A percentile compares a stretch with the other conserved stretches of the same genome.
These are phyloP conservation scores for Cactoblastis cactorum DNA, from an alignment of 2,888 invertebrate species.

Conservation along the genomic window DNA sequence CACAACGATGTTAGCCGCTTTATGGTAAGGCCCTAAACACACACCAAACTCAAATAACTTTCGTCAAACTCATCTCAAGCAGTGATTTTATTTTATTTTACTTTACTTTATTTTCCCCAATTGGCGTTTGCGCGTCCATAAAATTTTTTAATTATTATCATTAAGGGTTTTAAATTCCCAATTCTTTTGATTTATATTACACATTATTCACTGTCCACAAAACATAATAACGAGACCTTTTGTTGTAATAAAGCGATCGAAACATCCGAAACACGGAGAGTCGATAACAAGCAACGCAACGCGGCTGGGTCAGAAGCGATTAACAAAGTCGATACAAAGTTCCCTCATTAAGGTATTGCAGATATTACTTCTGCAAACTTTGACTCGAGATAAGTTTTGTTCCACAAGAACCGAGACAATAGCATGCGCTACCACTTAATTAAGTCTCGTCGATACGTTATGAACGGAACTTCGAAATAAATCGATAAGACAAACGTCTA, in stretches of 20 bases:
- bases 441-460: conserved; percentile 60
- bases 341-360: conserved; percentile 76
- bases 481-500: conserved; percentile 48
- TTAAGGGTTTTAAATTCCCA: conserved; percentile 34
- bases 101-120: conserved; percentile 32
- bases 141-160: conserved; percentile 36
- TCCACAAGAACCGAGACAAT: conserved; percentile 69
- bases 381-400: conserved; percentile 72
- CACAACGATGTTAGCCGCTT: conserved; percentile 77
- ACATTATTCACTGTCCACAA: conserved; percentile 23
- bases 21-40: conserved; percentile 65
- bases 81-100: conserved; percentile 33
- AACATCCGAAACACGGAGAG: conserved; percentile 25
- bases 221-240: conserved; percentile 26
- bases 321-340: conserved; percentile 75
- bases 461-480: conserved; percentile 52
- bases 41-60: conserved; percentile 14
- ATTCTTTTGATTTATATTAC: conserved; percentile 33
- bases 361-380: conserved; percentile 75
- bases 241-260: conserved; percentile 26
- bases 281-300: conserved; percentile 28
- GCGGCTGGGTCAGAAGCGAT: conserved; percentile 62
- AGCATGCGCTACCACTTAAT: conserved; percentile 73
- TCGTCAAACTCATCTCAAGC: conserved; percentile 27
- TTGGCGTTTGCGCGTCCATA: conserved; percentile 66